Conservation (phyloP, 2,797 vertebrate species). For the Vultur gryphus region DNA sequence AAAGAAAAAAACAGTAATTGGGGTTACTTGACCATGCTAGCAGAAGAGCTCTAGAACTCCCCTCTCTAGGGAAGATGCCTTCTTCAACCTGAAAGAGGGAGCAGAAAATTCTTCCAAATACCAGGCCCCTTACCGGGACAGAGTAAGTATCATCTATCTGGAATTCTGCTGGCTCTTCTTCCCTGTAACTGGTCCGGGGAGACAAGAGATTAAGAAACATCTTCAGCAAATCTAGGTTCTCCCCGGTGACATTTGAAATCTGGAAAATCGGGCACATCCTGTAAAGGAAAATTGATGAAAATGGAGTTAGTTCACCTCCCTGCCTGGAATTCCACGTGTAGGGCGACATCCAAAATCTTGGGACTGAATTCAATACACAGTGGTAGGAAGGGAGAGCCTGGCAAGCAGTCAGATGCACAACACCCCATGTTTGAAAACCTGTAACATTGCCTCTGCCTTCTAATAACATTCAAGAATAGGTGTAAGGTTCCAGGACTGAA, state of each 20-base stretch:
- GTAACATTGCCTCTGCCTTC: background rate
- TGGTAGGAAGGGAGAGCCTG: conserved; percentile 10
- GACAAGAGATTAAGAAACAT: conserved; percentile 98
- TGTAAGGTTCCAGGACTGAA: background rate
- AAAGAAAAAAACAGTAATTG: background rate
- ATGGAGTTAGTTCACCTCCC: background rate
- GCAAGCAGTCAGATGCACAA: background rate
- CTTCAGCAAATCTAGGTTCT: conserved; percentile 96
- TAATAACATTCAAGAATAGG: background rate
- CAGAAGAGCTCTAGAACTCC: background rate
- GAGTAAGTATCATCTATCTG: conserved; percentile 99
- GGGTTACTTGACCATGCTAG: background rate
- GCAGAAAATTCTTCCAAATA: background rate
- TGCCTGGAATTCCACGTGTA: background rate
- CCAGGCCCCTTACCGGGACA: conserved; percentile 83
- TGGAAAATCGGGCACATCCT: conserved; percentile 99
- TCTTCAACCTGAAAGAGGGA: background rate
- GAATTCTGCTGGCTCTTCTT: conserved; percentile 96
- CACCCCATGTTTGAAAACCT: background rate
- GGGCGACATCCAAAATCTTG: conserved; percentile 20
- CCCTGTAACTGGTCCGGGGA: conserved; percentile 91
- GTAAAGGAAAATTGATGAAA: background rate
- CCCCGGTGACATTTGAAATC: conserved; percentile 95
- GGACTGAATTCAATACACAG: conserved; percentile 2
- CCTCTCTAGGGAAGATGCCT: background rate